phyloP scores from a whole-genome alignment of 2,888 invertebrate species.

The Poecilus cupreus region DNA sequence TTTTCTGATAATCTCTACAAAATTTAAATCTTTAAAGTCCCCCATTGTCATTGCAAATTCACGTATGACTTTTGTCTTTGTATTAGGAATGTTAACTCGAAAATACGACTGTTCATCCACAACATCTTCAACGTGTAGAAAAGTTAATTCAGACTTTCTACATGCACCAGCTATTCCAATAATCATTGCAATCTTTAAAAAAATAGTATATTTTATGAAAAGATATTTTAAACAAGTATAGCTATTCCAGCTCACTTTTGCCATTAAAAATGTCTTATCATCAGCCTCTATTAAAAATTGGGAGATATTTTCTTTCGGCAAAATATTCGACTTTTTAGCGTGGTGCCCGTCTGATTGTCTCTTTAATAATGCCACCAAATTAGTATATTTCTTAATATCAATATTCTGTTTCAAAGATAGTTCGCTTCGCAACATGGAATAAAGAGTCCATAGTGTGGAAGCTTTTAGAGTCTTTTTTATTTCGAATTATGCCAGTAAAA shows the following conservation, averaged over 20 bases:
- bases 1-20: constrained; percentile 1
- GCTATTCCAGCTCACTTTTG: no score
- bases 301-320: no score
- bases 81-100: constrained; percentile 10
- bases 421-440: constrained; percentile 34
- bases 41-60: constrained; percentile 13
- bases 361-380: background rate
- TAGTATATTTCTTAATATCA: background rate
- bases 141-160: constrained; percentile 20
- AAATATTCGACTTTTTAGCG: no score
- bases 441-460: constrained; percentile 39
- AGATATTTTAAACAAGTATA: no score
- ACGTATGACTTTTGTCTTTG: constrained; percentile 12
- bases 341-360: background rate
- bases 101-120: constrained; percentile 13
- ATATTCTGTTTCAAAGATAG: background rate
- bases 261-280: constrained; percentile 35
- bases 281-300: no score
- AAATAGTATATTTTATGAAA: no score
- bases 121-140: constrained; percentile 11
- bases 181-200: no score
- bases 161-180: constrained; percentile 29
- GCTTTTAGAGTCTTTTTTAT: constrained; percentile 3
- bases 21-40: constrained; percentile 18
- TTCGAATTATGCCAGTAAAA: constrained; percentile 5